Evolutionary conservation across 2,888 invertebrate genomes (phyloP).

Genomic region (Aleiodes testaceus): DNA sequence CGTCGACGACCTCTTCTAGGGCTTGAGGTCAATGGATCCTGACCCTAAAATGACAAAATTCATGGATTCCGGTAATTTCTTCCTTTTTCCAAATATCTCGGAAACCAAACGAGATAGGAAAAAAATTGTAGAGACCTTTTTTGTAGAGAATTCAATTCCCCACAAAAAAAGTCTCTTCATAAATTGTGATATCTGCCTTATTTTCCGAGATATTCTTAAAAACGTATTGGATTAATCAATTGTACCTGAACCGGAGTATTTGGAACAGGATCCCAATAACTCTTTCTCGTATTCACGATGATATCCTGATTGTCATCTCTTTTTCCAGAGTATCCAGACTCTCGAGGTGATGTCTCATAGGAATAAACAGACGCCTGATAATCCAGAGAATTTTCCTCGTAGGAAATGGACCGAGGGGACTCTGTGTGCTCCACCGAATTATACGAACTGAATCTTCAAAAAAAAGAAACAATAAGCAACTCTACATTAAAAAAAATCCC

Average conservation of each 20-base stretch:
- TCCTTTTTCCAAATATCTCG: background rate
- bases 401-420: conserved; percentile 62
- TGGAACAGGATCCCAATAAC: conserved; percentile 63
- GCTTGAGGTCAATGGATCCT: conserved; percentile 62
- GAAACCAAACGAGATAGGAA: too few relatives aligned
- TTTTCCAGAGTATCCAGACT: conserved; percentile 59
- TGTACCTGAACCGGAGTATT: conserved; percentile 57
- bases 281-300: conserved; percentile 54
- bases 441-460: conserved; percentile 60
- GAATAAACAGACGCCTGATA: conserved; percentile 63
- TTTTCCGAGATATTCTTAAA: background rate
- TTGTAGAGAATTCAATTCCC: too few relatives aligned
- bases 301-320: conserved; percentile 48
- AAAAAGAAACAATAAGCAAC: too few relatives aligned
- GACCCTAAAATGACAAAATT: conserved; percentile 44
- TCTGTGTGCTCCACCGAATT: conserved; percentile 56
- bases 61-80: too few relatives aligned
- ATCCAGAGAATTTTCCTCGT: conserved; percentile 66
- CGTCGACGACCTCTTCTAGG: conserved; percentile 66
- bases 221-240: background rate
- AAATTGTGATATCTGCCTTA: background rate
- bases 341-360: conserved; percentile 67
- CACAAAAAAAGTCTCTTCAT: too few relatives aligned
- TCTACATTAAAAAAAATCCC: too few relatives aligned
- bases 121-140: background rate